Percentiles rank a stretch among this genome's conserved stretches.
Conservation (phyloP, 2,888 invertebrate species). For the Sminthurinus aureus region DNA sequence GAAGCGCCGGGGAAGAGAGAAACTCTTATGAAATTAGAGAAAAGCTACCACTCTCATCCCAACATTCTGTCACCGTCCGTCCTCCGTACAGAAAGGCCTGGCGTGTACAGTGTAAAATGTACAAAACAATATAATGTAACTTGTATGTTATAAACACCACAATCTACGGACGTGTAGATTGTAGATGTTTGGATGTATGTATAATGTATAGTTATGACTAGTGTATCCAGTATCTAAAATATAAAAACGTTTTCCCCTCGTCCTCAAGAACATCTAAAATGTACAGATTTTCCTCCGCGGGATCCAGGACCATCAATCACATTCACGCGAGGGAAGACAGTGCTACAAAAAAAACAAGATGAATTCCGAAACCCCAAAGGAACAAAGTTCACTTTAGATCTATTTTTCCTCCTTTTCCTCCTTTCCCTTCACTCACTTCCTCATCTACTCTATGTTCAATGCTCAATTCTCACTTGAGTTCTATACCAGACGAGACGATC, state of each 20-base stretch:
- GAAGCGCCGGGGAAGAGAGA: background rate
- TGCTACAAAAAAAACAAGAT: conserved; percentile 9
- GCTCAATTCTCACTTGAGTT: too few relatives aligned
- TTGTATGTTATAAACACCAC: too few relatives aligned
- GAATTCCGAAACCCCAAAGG: conserved; percentile 15
- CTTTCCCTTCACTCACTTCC: too few relatives aligned
- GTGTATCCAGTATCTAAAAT: background rate
- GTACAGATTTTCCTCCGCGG: background rate
- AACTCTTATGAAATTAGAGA: background rate
- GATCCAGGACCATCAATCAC: conserved; percentile 14
- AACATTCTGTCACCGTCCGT: too few relatives aligned
- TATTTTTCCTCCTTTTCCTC: background rate
- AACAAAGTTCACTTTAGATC: conserved; percentile 10
- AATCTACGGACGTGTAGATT: too few relatives aligned
- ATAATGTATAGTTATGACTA: background rate
- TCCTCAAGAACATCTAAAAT: background rate
- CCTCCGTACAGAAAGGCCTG: too few relatives aligned
- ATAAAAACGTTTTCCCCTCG: background rate
- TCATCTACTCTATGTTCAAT: too few relatives aligned
- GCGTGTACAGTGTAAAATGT: too few relatives aligned
- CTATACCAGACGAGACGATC: too few relatives aligned
- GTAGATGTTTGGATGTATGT: background rate
- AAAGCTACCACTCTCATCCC: background rate
- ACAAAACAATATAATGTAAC: too few relatives aligned
- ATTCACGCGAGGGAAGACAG: background rate